phyloP scores from a whole-genome alignment of 2,113 vertebrate genomes.

The Sitta europaea region DNA sequence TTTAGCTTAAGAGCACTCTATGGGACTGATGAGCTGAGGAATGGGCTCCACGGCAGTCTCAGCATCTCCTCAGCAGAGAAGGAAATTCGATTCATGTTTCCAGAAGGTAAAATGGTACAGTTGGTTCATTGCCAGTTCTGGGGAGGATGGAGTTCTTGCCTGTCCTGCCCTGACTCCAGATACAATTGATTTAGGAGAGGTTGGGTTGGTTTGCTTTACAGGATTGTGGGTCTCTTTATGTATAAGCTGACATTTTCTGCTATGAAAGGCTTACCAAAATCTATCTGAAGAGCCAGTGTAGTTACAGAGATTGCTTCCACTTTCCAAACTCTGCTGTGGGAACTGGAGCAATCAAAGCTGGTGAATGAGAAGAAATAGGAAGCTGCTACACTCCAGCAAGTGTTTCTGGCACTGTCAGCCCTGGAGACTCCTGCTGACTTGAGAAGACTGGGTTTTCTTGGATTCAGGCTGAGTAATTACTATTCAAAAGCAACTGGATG shows the following conservation, averaged over 20 bases:
- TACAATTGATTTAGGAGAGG: neutral
- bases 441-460: neutral
- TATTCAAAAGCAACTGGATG: neutral
- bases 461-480: neutral
- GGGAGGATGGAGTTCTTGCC: neutral
- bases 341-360: neutral
- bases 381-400: neutral
- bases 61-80: conserved; percentile 80
- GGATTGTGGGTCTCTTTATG: neutral
- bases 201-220: neutral
- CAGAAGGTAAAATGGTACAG: conserved; percentile 77
- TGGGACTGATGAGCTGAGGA: conserved; percentile 88
- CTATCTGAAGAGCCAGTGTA: neutral
- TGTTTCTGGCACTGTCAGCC: neutral
- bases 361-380: neutral
- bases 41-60: conserved; percentile 89
- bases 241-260: neutral
- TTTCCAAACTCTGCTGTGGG: neutral
- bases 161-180: neutral
- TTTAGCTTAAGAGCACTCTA: conserved; percentile 89
- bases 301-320: neutral
- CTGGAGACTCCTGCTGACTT: neutral
- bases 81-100: conserved; percentile 93
- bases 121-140: neutral
- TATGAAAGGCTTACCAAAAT: neutral